Base-by-base conservation (phyloP, 2,113 vertebrate species). In the Nipponia nippon region DNA sequence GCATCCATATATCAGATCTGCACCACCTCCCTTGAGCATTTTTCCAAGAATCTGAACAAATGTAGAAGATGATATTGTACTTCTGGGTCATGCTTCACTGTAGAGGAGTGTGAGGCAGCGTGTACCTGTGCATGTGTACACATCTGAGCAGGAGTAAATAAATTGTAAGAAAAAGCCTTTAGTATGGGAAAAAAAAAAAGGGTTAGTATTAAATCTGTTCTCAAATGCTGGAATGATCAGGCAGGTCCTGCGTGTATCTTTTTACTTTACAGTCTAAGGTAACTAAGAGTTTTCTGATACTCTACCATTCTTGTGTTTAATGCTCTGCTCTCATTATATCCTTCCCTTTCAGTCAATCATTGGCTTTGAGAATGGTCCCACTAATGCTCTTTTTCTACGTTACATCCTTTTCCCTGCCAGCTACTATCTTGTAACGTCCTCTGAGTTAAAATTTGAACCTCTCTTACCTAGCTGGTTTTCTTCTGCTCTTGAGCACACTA, bases 1-100 rank as follows among this genome's bases (percentile, higher is more conserved):
- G 16, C 62, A 89, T 94, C 91, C 27, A 29, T 87, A 29, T 73
- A 72, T 79, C 73, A 87, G 65, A 59, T 61, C 47, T 59, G 36
- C 2, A 0, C 77, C 77, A 71, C 19, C 53, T 93, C 85, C 85
- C 91, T 84, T 66, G 85, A 92, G 66, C 59, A 66, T 93, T 95
- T 96, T 80, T 86, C 58, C 75, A 83, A 59, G 85, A 88, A 93
- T 76, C 30, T 72, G 70, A 87, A 46, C 58, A 83, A 96, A 93
- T 53, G 49, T 22, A 46, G 47, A 87, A 66, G 56, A 65, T 27
- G 7, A 56, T 92, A 53, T 26, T 75, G 56, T 87, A 83, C n/a
- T 85, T 81, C 69, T 82, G 65, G 44, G 46, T 79, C 49, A 23
- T 32, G n/a, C 77, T 83, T 82, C 75, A 49, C 40, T 63, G 36